Base-by-base conservation (phyloP, 1,140 invertebrate species). In the Psilanteris sp. region DNA sequence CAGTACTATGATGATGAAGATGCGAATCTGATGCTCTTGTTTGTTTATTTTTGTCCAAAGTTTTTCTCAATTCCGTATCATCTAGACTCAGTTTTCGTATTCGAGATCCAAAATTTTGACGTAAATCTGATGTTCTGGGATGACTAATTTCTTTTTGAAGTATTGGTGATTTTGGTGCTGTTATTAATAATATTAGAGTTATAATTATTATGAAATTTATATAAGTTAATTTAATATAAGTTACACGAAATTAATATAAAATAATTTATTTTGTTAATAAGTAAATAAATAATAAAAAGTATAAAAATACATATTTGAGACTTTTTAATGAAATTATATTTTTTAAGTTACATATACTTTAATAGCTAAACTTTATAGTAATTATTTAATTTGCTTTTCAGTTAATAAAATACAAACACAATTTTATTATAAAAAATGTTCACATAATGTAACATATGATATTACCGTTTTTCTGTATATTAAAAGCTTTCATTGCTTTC, bases 401-500 rank as follows among this genome's bases (percentile, higher is more conserved):
- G n/a, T n/a, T n/a, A n/a, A n/a, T n/a, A n/a, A n/a, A n/a, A n/a
- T n/a, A n/a, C n/a, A n/a, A n/a, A n/a, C n/a, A n/a, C n/a, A 20
- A 20, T 20, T 20, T 20, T 20, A 20, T 20, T 3, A 20, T 20
- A 20, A 20, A n/a, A n/a, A n/a, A n/a, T 20, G n/a, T 39, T 39
- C 1, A 10, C 3, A 31, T 31, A 31, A 29, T 29, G 2, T 16
- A 29, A 44, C 14, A 20, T 11, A 10, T 36, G 13, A 6, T 81
- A n/a, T n/a, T 80, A 87, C 85, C 77, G 52, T 9, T 64, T 79
- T 55, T 90, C 84, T 80, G 86, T 81, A 55, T 81, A 44, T 87
- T 90, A 5, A 90, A 83, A 15, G 90, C 85, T 57, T 89, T 90
- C 37, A 89, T 77, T 11, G 90, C 87, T 72, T 89, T 91, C 26